Percentiles rank a stretch among this genome's conserved stretches.
phyloP scores from a whole-genome alignment of 2,888 invertebrate genomes.

The Aspidiotus destructor region DNA sequence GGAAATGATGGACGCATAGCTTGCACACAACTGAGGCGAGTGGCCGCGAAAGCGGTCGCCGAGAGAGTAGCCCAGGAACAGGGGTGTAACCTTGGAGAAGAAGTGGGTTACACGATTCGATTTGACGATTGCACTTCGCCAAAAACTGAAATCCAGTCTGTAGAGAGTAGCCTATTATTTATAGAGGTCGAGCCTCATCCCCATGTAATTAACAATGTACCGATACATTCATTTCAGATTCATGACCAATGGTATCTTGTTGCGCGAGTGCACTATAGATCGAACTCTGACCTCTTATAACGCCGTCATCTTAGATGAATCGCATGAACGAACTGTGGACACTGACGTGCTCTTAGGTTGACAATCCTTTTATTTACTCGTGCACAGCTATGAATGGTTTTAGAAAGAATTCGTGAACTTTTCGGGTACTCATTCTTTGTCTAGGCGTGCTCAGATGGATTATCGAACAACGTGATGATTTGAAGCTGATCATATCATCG shows the following conservation, averaged over 20 bases:
- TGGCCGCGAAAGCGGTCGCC: constrained; percentile 24
- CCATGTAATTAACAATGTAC: too few species aligned
- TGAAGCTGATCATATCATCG: constrained; percentile 24
- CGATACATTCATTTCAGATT: constrained; percentile 5
- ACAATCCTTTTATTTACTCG: too few species aligned
- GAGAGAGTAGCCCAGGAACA: constrained; percentile 24
- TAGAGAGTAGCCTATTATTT: neutral
- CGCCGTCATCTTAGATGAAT: constrained; percentile 21
- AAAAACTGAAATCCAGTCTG: constrained; percentile 19
- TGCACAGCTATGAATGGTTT: neutral
- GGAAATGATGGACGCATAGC: constrained; percentile 7
- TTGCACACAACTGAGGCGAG: constrained; percentile 20
- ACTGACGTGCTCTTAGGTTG: constrained; percentile 22
- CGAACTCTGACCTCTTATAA: constrained; percentile 6
- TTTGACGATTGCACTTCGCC: constrained; percentile 21
- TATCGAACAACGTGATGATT: constrained; percentile 6
- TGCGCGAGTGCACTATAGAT: constrained; percentile 22
- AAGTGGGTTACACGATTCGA: constrained; percentile 21
- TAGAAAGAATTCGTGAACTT: neutral
- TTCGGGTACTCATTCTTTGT: neutral
- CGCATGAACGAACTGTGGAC: constrained; percentile 26
- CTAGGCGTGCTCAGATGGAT: constrained; percentile 14
- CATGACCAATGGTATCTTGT: constrained; percentile 28
- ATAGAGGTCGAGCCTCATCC: too few species aligned
- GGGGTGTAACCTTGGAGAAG: constrained; percentile 12